Base-by-base conservation (phyloP, 1,140 invertebrate genomes). In the Contarinia nasturtii region DNA sequence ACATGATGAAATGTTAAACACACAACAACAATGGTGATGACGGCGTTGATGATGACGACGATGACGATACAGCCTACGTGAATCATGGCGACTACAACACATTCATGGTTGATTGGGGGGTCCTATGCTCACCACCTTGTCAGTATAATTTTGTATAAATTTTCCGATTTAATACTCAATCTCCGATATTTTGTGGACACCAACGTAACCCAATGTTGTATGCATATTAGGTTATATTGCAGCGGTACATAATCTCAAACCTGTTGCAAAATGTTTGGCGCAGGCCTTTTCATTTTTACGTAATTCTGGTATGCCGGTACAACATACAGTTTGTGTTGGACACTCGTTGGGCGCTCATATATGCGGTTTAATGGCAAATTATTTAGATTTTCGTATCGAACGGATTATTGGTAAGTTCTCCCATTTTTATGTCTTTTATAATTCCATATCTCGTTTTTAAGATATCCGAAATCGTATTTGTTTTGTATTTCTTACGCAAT, bases 301-400 rank as follows among this genome's bases (percentile, higher is more conserved):
- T 10, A 62, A 66, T 21, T 66, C 71, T 1, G 81, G 81, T 0
- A 58, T 82, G 21, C 63, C 68, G 14, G 71, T 77, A 0, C 62
- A 70, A 14, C 58, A 64, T 11, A 73, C 79, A 8, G 79, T 75
- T 0, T 84, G 81, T 57, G 76, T 84, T 2, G 81, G 81, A 0
- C 80, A 83, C 58, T 81, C 78, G 1, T 65, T 84, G 12, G 80
- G 80, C 50, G 77, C 79, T 0, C 80, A 83, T 53, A 56, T 80
- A n/a, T 84, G 80, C 50, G 80, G 81, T 2, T 70, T 81, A 34
- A 74, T 82, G 52, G 71, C 79, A 0, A 78, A 79, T 57, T 75
- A 70, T 56, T 56, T 79, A 10, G 59, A 71, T 4, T 78, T 79
- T 56, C 61, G 75, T 1, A 67, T 78, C 60, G 68, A 75, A 53